Conservation (phyloP, 53 echinoderm and acorn worm genomes). For the Crossaster papposus region DNA sequence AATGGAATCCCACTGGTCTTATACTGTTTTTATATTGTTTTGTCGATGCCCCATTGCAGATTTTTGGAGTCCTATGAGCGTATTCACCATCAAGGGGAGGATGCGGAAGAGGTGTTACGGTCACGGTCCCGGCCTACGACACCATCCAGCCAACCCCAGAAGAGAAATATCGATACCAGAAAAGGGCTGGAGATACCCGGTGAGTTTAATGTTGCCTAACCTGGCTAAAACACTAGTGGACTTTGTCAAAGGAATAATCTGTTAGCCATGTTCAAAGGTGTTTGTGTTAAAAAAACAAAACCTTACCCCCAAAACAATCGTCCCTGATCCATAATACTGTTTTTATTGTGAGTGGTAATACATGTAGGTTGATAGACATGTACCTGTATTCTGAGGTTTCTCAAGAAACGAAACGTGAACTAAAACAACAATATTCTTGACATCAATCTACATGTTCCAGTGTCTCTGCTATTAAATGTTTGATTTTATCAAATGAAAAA, state of each 20-base stretch:
- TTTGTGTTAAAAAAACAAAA: background rate
- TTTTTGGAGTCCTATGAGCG: constrained; percentile 92
- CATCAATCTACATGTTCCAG: too few species aligned
- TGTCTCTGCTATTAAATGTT: too few species aligned
- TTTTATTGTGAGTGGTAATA: too few species aligned
- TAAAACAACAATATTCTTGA: too few species aligned
- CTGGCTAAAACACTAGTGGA: background rate
- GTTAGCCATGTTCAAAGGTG: background rate
- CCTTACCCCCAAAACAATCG: background rate
- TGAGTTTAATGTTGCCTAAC: constrained; percentile 18
- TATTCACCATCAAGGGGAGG: constrained; percentile 91
- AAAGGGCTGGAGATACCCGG: constrained; percentile 48
- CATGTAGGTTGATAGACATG: too few species aligned
- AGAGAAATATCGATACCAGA: constrained; percentile 61
- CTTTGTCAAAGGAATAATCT: background rate
- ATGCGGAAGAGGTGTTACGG: constrained; percentile 79
- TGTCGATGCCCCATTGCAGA: constrained; percentile 48
- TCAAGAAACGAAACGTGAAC: too few species aligned
- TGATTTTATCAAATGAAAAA: too few species aligned
- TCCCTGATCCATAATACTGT: too few species aligned
- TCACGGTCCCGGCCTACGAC: constrained; percentile 48
- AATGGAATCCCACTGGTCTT: too few species aligned
- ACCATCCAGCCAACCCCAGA: constrained; percentile 67
- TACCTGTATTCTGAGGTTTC: too few species aligned
- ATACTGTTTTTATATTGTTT: background rate